Evolutionary conservation across 2,113 vertebrate genomes (phyloP).

Genomic region (Myxocyprinus asiaticus): DNA sequence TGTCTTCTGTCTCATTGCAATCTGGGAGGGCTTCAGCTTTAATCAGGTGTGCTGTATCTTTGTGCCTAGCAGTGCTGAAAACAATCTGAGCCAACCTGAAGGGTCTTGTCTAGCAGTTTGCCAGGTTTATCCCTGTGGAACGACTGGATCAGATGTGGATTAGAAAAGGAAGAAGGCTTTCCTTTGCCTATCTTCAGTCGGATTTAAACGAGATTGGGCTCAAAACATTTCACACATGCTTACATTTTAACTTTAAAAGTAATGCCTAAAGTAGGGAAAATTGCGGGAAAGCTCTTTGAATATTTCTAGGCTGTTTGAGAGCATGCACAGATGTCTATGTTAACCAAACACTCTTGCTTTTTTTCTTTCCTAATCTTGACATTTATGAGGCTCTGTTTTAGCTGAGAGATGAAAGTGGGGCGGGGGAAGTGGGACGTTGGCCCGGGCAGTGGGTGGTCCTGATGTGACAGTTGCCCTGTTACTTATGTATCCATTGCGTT

Average conservation of each 20-base stretch:
- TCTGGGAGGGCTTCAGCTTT: slow-evolving; percentile 29
- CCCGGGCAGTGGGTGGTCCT: slow-evolving; percentile 65
- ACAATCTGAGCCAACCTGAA: slow-evolving; percentile 39
- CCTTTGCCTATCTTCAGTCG: not conserved
- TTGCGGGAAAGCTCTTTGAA: slow-evolving; percentile 30
- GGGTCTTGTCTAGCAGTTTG: slow-evolving; percentile 43
- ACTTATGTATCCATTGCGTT: slow-evolving; percentile 74
- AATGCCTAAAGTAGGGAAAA: slow-evolving; percentile 16
- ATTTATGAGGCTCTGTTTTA: slow-evolving; percentile 56
- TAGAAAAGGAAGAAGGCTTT: slow-evolving; percentile 2
- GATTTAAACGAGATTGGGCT: slow-evolving; percentile 24
- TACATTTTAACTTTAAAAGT: slow-evolving; percentile 18
- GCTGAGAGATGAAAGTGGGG: slow-evolving; percentile 58
- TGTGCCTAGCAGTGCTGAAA: slow-evolving; percentile 22
- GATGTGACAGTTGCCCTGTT: slow-evolving; percentile 70
- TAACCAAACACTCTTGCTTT: slow-evolving; percentile 42
- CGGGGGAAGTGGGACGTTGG: slow-evolving; percentile 30
- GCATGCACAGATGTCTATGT: slow-evolving; percentile 46
- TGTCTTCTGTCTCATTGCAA: slow-evolving; percentile 35
- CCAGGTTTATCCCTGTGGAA: slow-evolving; percentile 45
- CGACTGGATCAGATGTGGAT: slow-evolving; percentile 51
- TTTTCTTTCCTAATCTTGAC: slow-evolving; percentile 46
- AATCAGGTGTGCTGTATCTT: slow-evolving; percentile 53
- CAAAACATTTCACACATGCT: slow-evolving; percentile 36
- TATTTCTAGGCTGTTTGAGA: slow-evolving; percentile 33